Percentiles rank a stretch among this genome's conserved stretches.
phyloP scores from a whole-genome alignment of 2,113 vertebrate species.

The Heterotilapia buettikoferi region DNA sequence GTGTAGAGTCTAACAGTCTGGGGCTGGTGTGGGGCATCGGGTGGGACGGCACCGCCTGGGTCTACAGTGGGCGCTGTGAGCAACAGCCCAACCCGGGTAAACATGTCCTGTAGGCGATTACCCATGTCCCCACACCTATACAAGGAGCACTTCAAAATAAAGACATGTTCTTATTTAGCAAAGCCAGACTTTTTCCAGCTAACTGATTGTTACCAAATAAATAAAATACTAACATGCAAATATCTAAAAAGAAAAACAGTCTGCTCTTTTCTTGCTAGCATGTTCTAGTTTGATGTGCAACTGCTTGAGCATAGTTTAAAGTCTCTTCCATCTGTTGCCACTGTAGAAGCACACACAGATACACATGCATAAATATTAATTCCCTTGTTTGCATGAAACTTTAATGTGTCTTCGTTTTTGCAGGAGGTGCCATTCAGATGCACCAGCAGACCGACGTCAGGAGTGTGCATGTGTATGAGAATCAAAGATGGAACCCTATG shows the following conservation, averaged over 20 bases:
- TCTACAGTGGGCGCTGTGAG: constrained; percentile 79
- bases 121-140: neutral
- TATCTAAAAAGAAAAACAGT: neutral
- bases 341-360: neutral
- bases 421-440: constrained; percentile 72
- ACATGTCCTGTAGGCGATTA: constrained; percentile 3
- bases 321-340: neutral
- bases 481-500: constrained; percentile 96
- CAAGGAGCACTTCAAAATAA: neutral
- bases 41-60: constrained; percentile 89
- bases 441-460: constrained; percentile 82
- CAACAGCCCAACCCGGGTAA: constrained; percentile 83
- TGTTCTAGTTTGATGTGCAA: neutral
- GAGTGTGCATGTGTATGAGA: constrained; percentile 88
- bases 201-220: neutral
- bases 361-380: neutral
- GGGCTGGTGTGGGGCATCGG: constrained; percentile 94
- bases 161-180: neutral
- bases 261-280: neutral
- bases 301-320: neutral
- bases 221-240: neutral
- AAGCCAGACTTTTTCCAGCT: neutral
- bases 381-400: neutral
- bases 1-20: constrained; percentile 83
- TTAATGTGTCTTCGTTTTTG: neutral